These are phyloP conservation scores for Temnothorax nylanderi DNA, from an alignment of 1,140 invertebrate species.

Conservation along the genomic window DNA sequence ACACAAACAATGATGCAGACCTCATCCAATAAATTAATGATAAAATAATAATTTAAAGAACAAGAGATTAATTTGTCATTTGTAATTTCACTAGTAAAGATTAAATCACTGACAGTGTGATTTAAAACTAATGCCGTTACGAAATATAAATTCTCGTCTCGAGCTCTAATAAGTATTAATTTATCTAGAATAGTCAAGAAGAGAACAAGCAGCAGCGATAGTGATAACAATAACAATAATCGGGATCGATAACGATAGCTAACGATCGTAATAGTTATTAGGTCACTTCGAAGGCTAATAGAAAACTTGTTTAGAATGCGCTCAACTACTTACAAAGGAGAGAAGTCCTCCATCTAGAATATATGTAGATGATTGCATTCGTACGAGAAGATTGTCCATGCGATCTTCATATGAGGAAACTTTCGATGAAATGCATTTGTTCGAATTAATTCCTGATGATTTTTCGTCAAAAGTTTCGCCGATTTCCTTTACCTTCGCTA, in stretches of 20 bases:
- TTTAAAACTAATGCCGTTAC: neutral
- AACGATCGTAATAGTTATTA: slow-evolving; percentile 46
- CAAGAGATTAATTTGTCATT: slow-evolving; percentile 3
- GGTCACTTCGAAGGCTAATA: slow-evolving; percentile 55
- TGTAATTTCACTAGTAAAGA: neutral
- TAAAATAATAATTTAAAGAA: slow-evolving; percentile 3
- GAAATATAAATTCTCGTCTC: slow-evolving; percentile 23
- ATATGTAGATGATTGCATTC: slow-evolving; percentile 68
- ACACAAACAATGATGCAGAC: neutral
- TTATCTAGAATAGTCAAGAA: slow-evolving; percentile 2
- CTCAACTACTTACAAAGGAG: slow-evolving; percentile 67
- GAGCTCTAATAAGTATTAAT: neutral
- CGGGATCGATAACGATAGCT: neutral
- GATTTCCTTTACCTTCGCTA: slow-evolving; percentile 36
- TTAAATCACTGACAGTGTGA: neutral
- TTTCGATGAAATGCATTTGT: neutral
- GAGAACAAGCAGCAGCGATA: neutral
- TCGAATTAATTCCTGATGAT: neutral
- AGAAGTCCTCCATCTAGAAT: slow-evolving; percentile 56
- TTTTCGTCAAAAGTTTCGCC: slow-evolving; percentile 52
- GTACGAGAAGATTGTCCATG: slow-evolving; percentile 70
- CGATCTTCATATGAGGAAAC: slow-evolving; percentile 47
- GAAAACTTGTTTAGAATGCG: slow-evolving; percentile 60
- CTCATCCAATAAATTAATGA: neutral
- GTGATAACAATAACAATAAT: too few species aligned